Percentiles rank a stretch among this genome's conserved stretches.
These are phyloP conservation scores for Charanyca ferruginea DNA, from an alignment of 2,888 invertebrate species.

Conservation along the genomic window DNA sequence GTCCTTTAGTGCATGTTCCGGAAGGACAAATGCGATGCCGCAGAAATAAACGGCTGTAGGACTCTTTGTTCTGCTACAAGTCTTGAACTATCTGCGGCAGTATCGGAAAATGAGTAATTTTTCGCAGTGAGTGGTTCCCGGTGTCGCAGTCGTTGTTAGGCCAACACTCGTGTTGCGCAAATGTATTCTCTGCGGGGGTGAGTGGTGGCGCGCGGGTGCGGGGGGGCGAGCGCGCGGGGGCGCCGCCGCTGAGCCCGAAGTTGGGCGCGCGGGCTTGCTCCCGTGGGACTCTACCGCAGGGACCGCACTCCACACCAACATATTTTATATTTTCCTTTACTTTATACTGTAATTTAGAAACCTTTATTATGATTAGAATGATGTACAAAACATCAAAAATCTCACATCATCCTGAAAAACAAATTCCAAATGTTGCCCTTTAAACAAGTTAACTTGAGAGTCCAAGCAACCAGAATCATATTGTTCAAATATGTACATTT, in stretches of 20 bases:
- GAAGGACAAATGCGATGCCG: conserved; percentile 59
- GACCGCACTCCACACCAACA: conserved; percentile 79
- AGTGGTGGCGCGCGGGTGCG: conserved; percentile 71
- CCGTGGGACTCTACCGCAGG: conserved; percentile 83
- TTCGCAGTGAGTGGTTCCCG: conserved; percentile 82
- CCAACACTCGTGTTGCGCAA: conserved; percentile 90
- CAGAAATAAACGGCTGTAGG: conserved; percentile 60
- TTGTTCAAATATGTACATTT: conserved; percentile 60
- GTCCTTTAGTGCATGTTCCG: conserved; percentile 70
- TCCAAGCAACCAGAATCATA: neutral
- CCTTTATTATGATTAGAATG: neutral
- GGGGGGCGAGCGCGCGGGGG: conserved; percentile 62
- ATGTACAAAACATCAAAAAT: neutral
- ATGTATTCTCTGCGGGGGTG: conserved; percentile 89
- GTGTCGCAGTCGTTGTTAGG: conserved; percentile 89
- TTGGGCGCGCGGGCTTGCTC: conserved; percentile 90
- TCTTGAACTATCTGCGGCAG: conserved; percentile 59
- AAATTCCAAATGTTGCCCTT: neutral
- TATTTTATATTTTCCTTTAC: conserved; percentile 57
- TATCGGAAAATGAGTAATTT: conserved; percentile 87
- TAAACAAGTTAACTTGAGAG: conserved; percentile 3
- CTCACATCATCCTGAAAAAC: neutral
- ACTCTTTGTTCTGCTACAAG: conserved; percentile 76
- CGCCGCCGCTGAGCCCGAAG: conserved; percentile 88
- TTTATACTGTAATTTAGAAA: conserved; percentile 40